phyloP scores from a whole-genome alignment of 1,140 invertebrate genomes.

The Eulimnadia texana region DNA sequence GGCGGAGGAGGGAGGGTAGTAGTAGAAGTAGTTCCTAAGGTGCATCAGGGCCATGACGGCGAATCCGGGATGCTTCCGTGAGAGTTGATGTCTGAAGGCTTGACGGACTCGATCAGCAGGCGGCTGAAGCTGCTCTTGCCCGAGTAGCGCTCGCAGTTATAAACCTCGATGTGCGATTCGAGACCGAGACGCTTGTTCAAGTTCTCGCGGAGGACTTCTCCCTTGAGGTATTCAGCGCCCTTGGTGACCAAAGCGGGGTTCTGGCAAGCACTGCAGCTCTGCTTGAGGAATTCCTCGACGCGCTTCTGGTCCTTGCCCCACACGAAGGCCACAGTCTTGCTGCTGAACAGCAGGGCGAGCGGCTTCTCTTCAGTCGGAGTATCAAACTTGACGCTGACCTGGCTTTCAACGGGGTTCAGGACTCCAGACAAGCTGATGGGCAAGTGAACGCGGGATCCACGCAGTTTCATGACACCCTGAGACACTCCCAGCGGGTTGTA shows the following conservation, averaged over 20 bases:
- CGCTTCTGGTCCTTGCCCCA: conserved; percentile 10
- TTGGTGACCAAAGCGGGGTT: conserved; percentile 2
- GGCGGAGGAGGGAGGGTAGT: conserved; percentile 6
- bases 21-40: conserved; percentile 14
- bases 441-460: conserved; percentile 13
- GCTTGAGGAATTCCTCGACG: not conserved
- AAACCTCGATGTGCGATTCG: conserved; percentile 13
- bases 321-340: conserved; percentile 5
- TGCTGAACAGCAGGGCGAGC: not conserved
- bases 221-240: conserved; percentile 2
- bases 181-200: conserved; percentile 14
- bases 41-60: conserved; percentile 13
- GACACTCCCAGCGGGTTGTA: conserved; percentile 14
- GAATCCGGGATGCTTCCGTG: conserved; percentile 12
- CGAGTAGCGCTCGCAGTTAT: conserved; percentile 12
- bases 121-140: conserved; percentile 8
- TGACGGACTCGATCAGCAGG: conserved; percentile 9
- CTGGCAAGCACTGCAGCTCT: conserved; percentile 13
- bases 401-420: conserved; percentile 8
- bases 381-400: conserved; percentile 3
- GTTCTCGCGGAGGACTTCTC: conserved; percentile 12
- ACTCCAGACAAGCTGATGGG: conserved; percentile 9
- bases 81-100: conserved; percentile 14
- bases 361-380: conserved; percentile 13
- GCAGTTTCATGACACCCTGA: conserved; percentile 12